These are phyloP conservation scores for Tanytarsus gracilentus DNA, from an alignment of 2,888 invertebrate species.

Conservation along the genomic window DNA sequence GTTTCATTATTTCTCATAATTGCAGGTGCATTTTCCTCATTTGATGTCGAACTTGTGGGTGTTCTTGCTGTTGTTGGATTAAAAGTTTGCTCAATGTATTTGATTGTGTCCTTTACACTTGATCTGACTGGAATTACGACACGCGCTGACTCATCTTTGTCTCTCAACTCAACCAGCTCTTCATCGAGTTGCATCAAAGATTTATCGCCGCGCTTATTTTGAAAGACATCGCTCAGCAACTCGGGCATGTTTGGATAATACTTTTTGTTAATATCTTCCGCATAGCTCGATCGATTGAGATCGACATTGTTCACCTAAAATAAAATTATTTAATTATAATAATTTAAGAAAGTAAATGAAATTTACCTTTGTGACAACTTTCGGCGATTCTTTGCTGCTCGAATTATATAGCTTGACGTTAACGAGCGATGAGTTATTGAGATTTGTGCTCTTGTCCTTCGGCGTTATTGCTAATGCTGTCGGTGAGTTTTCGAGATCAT, in stretches of 20 bases:
- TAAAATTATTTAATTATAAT: background rate
- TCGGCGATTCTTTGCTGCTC: background rate
- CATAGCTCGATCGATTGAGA: slow-evolving; percentile 23
- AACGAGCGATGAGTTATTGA: slow-evolving; percentile 5
- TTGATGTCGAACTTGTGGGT: background rate
- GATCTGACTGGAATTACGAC: background rate
- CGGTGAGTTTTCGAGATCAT: slow-evolving; percentile 22
- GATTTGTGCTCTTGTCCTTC: background rate
- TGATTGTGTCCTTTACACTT: slow-evolving; percentile 17
- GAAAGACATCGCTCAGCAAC: slow-evolving; percentile 30
- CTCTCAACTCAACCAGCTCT: background rate
- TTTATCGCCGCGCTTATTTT: slow-evolving; percentile 26
- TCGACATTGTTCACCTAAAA: slow-evolving; percentile 16
- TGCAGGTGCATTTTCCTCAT: background rate
- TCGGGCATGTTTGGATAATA: slow-evolving; percentile 32
- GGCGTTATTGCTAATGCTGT: background rate
- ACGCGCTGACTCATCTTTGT: background rate
- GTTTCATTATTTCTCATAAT: background rate
- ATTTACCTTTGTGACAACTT: too few relatives aligned
- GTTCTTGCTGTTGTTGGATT: background rate
- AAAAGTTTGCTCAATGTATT: slow-evolving; percentile 15
- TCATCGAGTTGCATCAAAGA: background rate
- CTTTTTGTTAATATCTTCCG: slow-evolving; percentile 22
- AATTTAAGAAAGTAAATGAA: background rate
- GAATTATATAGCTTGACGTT: background rate